Conservation (phyloP, 2,797 vertebrate genomes). For the Chaetophractus vellerosus region DNA sequence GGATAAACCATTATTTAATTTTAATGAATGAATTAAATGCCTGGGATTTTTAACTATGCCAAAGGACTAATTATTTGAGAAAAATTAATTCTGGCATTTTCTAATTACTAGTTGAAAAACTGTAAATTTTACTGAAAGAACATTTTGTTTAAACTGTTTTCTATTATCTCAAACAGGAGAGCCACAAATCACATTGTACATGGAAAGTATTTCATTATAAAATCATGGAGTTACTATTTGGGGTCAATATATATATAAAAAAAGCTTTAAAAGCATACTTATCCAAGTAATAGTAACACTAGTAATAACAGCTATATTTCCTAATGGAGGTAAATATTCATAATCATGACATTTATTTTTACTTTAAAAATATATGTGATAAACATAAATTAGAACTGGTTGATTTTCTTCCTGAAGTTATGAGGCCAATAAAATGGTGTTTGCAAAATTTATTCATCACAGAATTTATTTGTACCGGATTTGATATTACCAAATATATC, state of each 20-base stretch:
- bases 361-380: background rate
- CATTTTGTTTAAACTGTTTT: slow-evolving; percentile 83
- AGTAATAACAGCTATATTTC: background rate
- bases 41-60: slow-evolving; percentile 87
- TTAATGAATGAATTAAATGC: slow-evolving; percentile 90
- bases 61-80: slow-evolving; percentile 87
- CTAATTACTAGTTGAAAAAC: slow-evolving; percentile 89
- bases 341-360: slow-evolving; percentile 24
- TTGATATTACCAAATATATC: background rate
- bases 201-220: slow-evolving; percentile 58
- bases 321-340: slow-evolving; percentile 9
- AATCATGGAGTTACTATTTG: background rate
- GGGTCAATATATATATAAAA: slow-evolving; percentile 38
- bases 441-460: background rate
- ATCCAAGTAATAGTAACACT: background rate
- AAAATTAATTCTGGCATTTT: slow-evolving; percentile 90
- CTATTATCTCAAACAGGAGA: slow-evolving; percentile 51
- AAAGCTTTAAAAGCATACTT: slow-evolving; percentile 7
- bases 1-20: slow-evolving; percentile 88
- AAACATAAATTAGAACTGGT: background rate
- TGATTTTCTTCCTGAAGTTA: background rate
- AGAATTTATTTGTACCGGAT: background rate
- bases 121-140: slow-evolving; percentile 82
- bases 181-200: slow-evolving; percentile 34
- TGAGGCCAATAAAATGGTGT: background rate